Conservation (phyloP, 2,888 invertebrate species). For the Achlya flavicornis region DNA sequence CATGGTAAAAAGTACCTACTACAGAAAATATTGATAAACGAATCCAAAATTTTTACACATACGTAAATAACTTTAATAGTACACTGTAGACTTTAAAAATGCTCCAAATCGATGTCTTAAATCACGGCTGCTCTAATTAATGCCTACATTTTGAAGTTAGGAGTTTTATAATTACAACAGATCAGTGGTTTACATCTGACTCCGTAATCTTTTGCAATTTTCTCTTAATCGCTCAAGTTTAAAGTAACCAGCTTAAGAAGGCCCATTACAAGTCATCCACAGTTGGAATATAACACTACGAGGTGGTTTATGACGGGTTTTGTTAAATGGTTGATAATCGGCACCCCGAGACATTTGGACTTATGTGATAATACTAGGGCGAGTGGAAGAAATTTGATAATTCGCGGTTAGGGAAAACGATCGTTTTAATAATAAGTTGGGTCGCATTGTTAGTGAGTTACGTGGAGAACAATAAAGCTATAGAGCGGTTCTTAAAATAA, state of each 20-base stretch:
- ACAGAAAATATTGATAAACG: too few species aligned
- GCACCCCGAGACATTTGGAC: slow-evolving; percentile 78
- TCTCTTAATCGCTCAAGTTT: slow-evolving; percentile 74
- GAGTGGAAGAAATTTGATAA: slow-evolving; percentile 81
- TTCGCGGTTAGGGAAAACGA: slow-evolving; percentile 79
- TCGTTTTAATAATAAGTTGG: slow-evolving; percentile 80
- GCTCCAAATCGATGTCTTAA: slow-evolving; percentile 51
- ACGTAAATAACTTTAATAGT: slow-evolving; percentile 28
- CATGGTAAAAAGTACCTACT: too few species aligned
- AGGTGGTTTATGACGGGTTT: slow-evolving; percentile 48
- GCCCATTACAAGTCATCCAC: slow-evolving; percentile 45
- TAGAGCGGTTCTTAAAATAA: slow-evolving; percentile 42
- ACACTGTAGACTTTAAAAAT: slow-evolving; percentile 23
- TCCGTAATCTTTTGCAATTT: slow-evolving; percentile 80
- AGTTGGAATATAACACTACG: slow-evolving; percentile 18
- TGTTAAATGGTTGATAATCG: slow-evolving; percentile 52
- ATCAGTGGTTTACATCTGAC: slow-evolving; percentile 68
- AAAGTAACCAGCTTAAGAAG: slow-evolving; percentile 52
- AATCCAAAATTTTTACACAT: slow-evolving; percentile 26
- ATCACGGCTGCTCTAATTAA: slow-evolving; percentile 68
- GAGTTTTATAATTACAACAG: slow-evolving; percentile 72
- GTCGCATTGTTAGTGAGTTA: slow-evolving; percentile 74
- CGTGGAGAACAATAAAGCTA: slow-evolving; percentile 45
- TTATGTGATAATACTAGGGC: slow-evolving; percentile 82
- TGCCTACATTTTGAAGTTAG: slow-evolving; percentile 68